Evolutionary conservation across 2,888 invertebrate genomes (phyloP).

Genomic region (Sialis fuliginosa): DNA sequence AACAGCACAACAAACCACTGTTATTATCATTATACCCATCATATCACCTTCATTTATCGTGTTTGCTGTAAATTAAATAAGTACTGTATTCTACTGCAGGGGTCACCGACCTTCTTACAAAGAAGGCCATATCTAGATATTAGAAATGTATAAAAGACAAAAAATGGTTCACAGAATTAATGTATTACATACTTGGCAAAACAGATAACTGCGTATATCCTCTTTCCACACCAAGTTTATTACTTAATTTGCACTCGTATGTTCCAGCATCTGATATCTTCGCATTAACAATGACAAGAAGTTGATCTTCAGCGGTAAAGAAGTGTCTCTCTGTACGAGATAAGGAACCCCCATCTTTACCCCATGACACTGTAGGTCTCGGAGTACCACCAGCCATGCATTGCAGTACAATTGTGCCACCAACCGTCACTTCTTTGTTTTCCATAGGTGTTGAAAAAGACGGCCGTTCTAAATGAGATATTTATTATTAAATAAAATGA

Average conservation of each 20-base stretch:
- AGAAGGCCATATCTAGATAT: background rate
- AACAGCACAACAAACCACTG: slow-evolving; percentile 78
- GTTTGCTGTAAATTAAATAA: slow-evolving; percentile 29
- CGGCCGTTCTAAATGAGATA: slow-evolving; percentile 49
- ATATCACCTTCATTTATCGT: slow-evolving; percentile 52
- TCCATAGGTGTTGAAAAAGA: slow-evolving; percentile 74
- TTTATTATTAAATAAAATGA: slow-evolving; percentile 1
- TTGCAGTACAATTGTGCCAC: slow-evolving; percentile 72
- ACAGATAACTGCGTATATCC: slow-evolving; percentile 56
- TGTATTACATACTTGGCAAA: slow-evolving; percentile 31
- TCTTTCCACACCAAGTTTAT: slow-evolving; percentile 59
- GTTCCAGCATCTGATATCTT: slow-evolving; percentile 61
- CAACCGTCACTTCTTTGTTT: slow-evolving; percentile 63
- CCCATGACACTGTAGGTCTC: slow-evolving; percentile 66
- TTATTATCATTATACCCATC: slow-evolving; percentile 75
- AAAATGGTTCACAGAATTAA: slow-evolving; percentile 4
- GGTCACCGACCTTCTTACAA: slow-evolving; percentile 6
- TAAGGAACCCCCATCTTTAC: slow-evolving; percentile 62
- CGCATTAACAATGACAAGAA: slow-evolving; percentile 73
- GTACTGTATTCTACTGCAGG: background rate
- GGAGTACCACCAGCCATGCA: slow-evolving; percentile 78
- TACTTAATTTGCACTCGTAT: slow-evolving; percentile 82
- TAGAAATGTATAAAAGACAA: background rate
- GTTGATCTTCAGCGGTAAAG: slow-evolving; percentile 72
- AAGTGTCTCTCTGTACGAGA: slow-evolving; percentile 64